A percentile compares a stretch with the other conserved stretches of the same genome.
phyloP scores from a whole-genome alignment of 2,113 vertebrate species.

The Hassar affinis region DNA sequence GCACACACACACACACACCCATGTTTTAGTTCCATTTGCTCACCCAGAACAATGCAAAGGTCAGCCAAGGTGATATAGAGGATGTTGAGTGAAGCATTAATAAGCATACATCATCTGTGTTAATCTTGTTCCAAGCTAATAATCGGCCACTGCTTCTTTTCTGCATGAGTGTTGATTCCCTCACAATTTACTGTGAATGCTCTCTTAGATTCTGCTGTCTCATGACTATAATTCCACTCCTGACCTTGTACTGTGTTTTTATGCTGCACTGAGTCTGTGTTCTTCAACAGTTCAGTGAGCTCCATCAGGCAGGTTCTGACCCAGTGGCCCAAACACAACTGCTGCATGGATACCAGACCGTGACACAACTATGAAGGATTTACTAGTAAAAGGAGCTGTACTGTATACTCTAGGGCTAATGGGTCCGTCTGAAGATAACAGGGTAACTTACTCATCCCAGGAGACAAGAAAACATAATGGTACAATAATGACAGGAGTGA shows the following conservation, averaged over 20 bases:
- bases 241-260: conserved; percentile 18
- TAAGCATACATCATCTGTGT: conserved; percentile 28
- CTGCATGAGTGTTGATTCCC: conserved; percentile 29
- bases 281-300: background rate
- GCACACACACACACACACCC: background rate
- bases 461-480: conserved; percentile 8
- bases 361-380: conserved; percentile 21
- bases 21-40: conserved; percentile 1
- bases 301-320: conserved; percentile 13
- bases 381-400: conserved; percentile 1
- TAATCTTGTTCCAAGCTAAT: conserved; percentile 46
- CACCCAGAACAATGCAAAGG: conserved; percentile 11
- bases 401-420: background rate
- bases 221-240: conserved; percentile 20
- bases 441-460: conserved; percentile 1
- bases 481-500: background rate
- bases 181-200: conserved; percentile 24
- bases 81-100: conserved; percentile 33
- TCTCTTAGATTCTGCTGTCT: conserved; percentile 29
- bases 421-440: background rate
- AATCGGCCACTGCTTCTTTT: conserved; percentile 29
- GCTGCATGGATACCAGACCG: conserved; percentile 13
- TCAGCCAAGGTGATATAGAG: conserved; percentile 27
- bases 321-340: background rate
- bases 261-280: background rate